These are phyloP conservation scores for Hydropotes inermis DNA, from an alignment of 2,113 vertebrate species.

Conservation along the genomic window DNA sequence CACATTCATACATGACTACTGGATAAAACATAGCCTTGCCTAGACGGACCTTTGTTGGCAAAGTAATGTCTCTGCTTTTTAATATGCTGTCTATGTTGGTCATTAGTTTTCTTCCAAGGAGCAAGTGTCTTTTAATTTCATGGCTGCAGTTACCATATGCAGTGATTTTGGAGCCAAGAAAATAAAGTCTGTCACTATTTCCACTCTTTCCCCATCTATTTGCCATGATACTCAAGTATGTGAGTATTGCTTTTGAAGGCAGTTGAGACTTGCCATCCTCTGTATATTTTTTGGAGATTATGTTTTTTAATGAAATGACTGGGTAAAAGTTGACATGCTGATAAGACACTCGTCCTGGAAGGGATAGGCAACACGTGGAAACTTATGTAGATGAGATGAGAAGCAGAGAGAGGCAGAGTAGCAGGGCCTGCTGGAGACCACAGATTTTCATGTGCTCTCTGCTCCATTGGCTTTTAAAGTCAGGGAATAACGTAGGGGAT, in stretches of 20 bases:
- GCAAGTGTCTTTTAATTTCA: neutral
- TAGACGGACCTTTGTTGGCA: neutral
- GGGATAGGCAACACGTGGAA: neutral
- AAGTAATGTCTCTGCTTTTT: neutral
- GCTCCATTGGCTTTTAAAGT: neutral
- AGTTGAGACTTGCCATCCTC: neutral
- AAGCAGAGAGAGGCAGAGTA: neutral
- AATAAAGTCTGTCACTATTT: neutral
- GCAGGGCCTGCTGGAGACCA: neutral
- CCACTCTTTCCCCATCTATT: neutral
- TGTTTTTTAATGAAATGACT: neutral
- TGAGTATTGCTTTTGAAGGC: neutral
- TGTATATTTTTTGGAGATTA: neutral
- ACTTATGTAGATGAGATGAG: neutral
- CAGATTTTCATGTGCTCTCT: neutral
- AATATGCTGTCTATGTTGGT: neutral
- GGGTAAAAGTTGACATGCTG: neutral
- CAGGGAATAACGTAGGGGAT: neutral
- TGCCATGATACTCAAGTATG: neutral
- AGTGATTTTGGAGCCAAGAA: neutral
- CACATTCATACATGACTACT: neutral
- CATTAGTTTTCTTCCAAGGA: neutral
- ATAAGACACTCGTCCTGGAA: neutral
- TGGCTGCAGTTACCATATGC: neutral
- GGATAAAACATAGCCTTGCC: neutral